Evolutionary conservation across 92 coral and sea anemone species (phyloP), one percentile per base, ranked within the genome.

Genomic region (Epizoanthus scotinus): DNA sequence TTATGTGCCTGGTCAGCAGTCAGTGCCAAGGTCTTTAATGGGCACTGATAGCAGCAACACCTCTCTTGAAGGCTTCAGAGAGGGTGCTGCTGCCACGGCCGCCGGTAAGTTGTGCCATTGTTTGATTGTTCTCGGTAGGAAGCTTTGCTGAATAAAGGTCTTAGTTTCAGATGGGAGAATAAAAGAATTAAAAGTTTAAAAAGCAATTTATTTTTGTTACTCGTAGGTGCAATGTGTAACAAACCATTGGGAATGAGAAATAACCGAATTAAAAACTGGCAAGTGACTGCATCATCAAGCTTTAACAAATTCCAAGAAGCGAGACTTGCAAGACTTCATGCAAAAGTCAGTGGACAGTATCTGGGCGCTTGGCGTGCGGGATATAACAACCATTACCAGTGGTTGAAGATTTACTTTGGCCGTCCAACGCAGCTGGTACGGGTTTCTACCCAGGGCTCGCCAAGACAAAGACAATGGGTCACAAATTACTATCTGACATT

Each of bases 371-470:
- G 97, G 97, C 73, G 93, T 58, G 81, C 92, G 17, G 78, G 73
- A 19, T 20, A 31, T 5, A 83, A 79, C 68, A 86, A 90, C 87
- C 92, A 73, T 2, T 85, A 71, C 40, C 97, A 93, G 59, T 93
- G 94, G 94, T 85, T 93, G 20, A 88, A 78, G 83, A 82, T 93
- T 3, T 93, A 93, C 77, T 91, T 93, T 75, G 92, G 86, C 40
- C 87, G 86, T 22, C 79, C 88, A 5, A 69, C 91, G 21, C 83
- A 87, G 13, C 40, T 88, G 15, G 79, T 86, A 5, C 75, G 86
- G 77, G 73, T 88, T 15, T 79, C 88, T 8, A 84, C 86, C 7
- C 91, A 88, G 49, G 91, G 91, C 26, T 56, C 85, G 9, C 78
- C 80, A 34, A 72, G 59, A 20, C 70, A 54, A 5, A 63, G 83